phyloP scores from a whole-genome alignment of 2,797 vertebrate species.

The Gorsachius magnificus region DNA sequence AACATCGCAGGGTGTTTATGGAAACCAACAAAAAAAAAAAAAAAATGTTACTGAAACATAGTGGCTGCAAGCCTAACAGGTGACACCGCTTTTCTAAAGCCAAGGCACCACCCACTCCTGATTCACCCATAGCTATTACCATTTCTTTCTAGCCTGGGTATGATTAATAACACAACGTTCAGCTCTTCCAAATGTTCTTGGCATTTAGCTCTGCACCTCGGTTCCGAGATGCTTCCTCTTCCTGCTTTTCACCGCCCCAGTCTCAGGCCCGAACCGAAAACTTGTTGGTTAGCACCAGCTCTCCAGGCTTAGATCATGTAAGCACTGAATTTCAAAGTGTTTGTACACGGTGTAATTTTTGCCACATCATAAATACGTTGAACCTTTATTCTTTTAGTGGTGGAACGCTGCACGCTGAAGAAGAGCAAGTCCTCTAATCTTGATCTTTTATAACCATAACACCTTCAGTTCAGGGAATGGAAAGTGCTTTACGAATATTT shows the following conservation, averaged over 20 bases:
- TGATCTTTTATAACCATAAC: background rate
- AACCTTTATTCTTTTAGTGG: background rate
- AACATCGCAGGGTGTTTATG: background rate
- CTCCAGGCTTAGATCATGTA: background rate
- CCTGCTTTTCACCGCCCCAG: background rate
- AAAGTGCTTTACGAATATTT: background rate
- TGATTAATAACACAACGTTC: background rate
- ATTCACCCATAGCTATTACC: background rate
- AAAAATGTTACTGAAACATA: background rate
- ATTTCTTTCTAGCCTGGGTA: background rate
- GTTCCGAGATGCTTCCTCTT: background rate
- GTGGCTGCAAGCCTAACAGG: background rate
- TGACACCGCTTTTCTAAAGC: background rate
- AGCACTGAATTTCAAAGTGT: background rate
- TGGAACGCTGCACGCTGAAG: too few species aligned
- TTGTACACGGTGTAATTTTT: background rate
- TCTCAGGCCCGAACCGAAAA: background rate
- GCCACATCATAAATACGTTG: background rate
- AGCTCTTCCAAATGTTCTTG: background rate
- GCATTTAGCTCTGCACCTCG: background rate
- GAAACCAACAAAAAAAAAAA: background rate
- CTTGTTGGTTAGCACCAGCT: fast-evolving
- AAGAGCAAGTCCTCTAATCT: background rate
- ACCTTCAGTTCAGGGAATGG: background rate
- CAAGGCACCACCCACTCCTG: background rate